Evolutionary conservation across 2,113 vertebrate species (phyloP).

Genomic region (Pedetes capensis): DNA sequence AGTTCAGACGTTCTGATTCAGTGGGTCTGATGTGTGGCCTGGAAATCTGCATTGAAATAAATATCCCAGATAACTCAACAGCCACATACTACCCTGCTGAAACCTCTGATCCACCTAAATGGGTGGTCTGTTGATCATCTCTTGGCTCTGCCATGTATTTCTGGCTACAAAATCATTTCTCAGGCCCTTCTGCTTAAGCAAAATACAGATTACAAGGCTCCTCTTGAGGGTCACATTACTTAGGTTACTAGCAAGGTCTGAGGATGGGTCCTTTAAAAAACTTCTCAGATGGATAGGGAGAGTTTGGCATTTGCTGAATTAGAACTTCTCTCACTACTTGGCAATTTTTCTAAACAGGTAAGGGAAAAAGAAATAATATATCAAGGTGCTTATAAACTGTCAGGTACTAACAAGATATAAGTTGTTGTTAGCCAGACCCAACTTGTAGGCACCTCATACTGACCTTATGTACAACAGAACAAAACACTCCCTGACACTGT

Average conservation of each 20-base stretch:
- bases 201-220: background rate
- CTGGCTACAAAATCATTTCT: background rate
- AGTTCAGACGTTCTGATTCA: background rate
- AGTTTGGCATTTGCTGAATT: background rate
- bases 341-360: background rate
- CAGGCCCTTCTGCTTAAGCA: background rate
- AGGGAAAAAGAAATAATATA: background rate
- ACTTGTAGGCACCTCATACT: too few relatives aligned
- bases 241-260: background rate
- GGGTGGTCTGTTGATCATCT: background rate
- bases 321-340: background rate
- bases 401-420: background rate
- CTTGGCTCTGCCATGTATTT: background rate
- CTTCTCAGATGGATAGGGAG: background rate
- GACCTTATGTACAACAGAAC: too few relatives aligned
- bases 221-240: background rate
- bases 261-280: background rate
- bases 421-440: too few relatives aligned
- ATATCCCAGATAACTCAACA: background rate
- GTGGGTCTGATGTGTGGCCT: background rate
- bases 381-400: background rate
- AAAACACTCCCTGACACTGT: too few relatives aligned
- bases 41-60: background rate
- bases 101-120: background rate
- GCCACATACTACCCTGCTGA: background rate